A percentile compares a stretch with the other conserved stretches of the same genome.
These are phyloP conservation scores for Lontra canadensis DNA, from an alignment of 2,113 vertebrate species.

Conservation along the genomic window DNA sequence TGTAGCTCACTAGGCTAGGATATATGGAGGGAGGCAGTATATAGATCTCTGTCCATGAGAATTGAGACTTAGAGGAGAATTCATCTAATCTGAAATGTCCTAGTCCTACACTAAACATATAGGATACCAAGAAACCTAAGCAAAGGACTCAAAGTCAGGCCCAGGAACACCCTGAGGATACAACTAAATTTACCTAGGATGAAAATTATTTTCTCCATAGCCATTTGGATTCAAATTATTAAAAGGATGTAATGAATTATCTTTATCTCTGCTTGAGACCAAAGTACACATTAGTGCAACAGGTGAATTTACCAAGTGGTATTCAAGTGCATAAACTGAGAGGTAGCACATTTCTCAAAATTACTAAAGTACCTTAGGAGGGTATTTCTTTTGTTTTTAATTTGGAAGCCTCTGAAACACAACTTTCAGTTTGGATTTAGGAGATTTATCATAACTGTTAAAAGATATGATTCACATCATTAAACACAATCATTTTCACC, in stretches of 20 bases:
- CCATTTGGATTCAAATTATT: constrained; percentile 60
- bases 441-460: constrained; percentile 78
- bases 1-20: background rate
- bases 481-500: constrained; percentile 82
- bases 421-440: constrained; percentile 80
- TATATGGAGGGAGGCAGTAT: background rate
- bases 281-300: background rate
- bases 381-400: constrained; percentile 62
- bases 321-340: constrained; percentile 41
- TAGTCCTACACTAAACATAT: background rate
- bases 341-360: constrained; percentile 43
- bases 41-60: background rate
- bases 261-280: constrained; percentile 1
- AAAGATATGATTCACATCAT: constrained; percentile 83
- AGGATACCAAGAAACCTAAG: background rate
- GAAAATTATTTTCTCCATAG: constrained; percentile 28
- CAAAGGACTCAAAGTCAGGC: background rate
- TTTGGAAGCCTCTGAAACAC: constrained; percentile 55
- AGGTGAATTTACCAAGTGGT: constrained; percentile 33
- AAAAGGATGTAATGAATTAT: constrained; percentile 44
- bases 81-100: background rate
- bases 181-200: background rate
- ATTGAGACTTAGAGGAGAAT: background rate
- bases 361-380: constrained; percentile 6
- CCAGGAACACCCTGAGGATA: background rate